Conservation (phyloP, 2,113 vertebrate genomes). For the Orycteropus afer region DNA sequence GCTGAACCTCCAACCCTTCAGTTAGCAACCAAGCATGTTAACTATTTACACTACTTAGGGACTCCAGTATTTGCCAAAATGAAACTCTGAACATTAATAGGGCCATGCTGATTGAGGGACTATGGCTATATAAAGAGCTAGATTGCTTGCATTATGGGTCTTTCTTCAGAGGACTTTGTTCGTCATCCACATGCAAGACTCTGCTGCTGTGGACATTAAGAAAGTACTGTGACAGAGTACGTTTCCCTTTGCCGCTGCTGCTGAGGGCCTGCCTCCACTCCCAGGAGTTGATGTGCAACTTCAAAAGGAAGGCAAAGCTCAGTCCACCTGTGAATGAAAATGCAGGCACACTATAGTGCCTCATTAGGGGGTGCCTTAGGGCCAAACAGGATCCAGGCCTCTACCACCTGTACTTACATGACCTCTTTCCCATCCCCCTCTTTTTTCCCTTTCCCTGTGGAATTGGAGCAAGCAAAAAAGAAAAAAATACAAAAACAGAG, state of each 20-base stretch:
- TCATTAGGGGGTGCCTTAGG: neutral
- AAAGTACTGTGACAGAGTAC: rapidly evolving
- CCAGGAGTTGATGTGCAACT: neutral
- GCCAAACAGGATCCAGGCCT: neutral
- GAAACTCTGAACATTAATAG: rapidly evolving
- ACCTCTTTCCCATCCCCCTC: rapidly evolving
- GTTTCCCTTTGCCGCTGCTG: neutral
- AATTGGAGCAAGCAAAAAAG: neutral
- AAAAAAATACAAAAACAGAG: neutral
- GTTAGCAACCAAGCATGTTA: neutral
- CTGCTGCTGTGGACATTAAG: neutral
- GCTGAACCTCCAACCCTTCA: neutral
- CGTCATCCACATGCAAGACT: neutral
- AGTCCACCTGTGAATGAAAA: neutral
- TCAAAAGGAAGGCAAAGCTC: neutral
- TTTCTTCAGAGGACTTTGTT: neutral
- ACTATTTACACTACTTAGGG: neutral
- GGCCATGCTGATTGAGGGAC: neutral
- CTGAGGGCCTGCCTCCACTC: neutral
- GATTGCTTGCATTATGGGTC: neutral
- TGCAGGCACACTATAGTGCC: neutral
- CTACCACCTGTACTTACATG: neutral
- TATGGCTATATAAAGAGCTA: no score
- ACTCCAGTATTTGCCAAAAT: rapidly evolving
- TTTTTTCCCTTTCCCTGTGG: neutral